Evolutionary conservation across 2,797 vertebrate species (phyloP).

Genomic region (Sebastes nivosus): DNA sequence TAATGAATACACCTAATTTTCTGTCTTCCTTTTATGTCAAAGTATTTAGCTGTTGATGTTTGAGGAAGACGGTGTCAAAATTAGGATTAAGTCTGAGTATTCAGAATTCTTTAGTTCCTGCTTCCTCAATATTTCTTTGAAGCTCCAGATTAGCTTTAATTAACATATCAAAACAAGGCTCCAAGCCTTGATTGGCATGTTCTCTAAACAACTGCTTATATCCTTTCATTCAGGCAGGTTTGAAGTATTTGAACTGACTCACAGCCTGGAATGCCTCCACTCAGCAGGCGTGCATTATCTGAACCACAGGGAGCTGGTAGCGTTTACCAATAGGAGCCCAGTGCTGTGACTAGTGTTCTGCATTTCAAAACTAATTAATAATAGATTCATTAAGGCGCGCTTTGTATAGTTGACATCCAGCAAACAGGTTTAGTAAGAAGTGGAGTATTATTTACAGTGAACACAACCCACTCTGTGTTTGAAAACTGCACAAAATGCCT

Average conservation of each 20-base stretch:
- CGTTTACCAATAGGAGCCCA: slow-evolving; percentile 41
- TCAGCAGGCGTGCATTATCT: slow-evolving; percentile 61
- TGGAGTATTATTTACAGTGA: neutral
- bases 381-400: slow-evolving; percentile 7
- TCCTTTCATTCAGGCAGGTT: slow-evolving; percentile 56
- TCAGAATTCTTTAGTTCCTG: slow-evolving; percentile 1
- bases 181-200: slow-evolving; percentile 59
- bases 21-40: neutral
- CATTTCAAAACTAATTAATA: slow-evolving; percentile 32
- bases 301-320: slow-evolving; percentile 29
- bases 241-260: slow-evolving; percentile 60
- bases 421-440: slow-evolving; percentile 6
- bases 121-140: slow-evolving; percentile 21
- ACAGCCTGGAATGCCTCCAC: slow-evolving; percentile 58
- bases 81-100: neutral
- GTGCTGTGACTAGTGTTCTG: slow-evolving; percentile 9
- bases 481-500: neutral
- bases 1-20: slow-evolving; percentile 1
- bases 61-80: neutral
- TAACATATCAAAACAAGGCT: slow-evolving; percentile 66
- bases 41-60: neutral
- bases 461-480: neutral
- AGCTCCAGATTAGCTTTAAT: slow-evolving; percentile 43
- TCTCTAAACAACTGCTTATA: slow-evolving; percentile 57
- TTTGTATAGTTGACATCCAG: slow-evolving; percentile 10